Percentiles rank a stretch among this genome's conserved stretches.
Evolutionary conservation across 2,888 invertebrate species (phyloP).

Genomic region (Aradus depressus): DNA sequence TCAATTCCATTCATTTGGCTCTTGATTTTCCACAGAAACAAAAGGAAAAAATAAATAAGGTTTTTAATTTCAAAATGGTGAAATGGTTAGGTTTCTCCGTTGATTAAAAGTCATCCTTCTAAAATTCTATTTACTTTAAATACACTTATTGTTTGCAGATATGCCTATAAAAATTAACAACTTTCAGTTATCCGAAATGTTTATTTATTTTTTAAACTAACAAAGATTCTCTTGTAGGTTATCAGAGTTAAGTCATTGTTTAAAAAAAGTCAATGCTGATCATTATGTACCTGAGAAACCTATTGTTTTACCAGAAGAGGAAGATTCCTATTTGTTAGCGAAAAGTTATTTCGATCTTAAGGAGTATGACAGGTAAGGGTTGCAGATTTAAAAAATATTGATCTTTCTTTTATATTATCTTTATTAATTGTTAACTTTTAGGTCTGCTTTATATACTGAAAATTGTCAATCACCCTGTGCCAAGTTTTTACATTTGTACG

Average conservation of each 20-base stretch:
- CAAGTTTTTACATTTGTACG: constrained; percentile 73
- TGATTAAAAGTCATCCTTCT: too few species aligned
- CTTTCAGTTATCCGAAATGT: neutral
- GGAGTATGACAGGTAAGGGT: constrained; percentile 63
- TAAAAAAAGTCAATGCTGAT: constrained; percentile 52
- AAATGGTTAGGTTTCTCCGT: too few species aligned
- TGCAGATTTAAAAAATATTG: neutral
- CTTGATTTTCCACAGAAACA: too few species aligned
- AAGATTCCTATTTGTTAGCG: constrained; percentile 62
- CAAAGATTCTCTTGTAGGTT: constrained; percentile 41
- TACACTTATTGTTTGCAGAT: neutral
- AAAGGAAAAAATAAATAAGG: too few species aligned
- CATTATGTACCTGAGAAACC: constrained; percentile 29
- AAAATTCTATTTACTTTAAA: too few species aligned
- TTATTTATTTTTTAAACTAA: neutral
- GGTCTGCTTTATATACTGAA: constrained; percentile 69
- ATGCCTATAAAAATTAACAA: neutral
- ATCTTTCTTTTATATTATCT: constrained; percentile 6
- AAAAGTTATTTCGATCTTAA: constrained; percentile 82
- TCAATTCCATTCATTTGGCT: neutral
- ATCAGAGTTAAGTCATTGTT: constrained; percentile 68
- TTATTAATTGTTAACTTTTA: too few species aligned
- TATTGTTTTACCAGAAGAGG: constrained; percentile 51
- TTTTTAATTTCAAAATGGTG: too few species aligned
- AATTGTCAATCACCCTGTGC: constrained; percentile 57